These are phyloP conservation scores for Eumeta japonica DNA, from an alignment of 1,140 invertebrate species.

Conservation along the genomic window DNA sequence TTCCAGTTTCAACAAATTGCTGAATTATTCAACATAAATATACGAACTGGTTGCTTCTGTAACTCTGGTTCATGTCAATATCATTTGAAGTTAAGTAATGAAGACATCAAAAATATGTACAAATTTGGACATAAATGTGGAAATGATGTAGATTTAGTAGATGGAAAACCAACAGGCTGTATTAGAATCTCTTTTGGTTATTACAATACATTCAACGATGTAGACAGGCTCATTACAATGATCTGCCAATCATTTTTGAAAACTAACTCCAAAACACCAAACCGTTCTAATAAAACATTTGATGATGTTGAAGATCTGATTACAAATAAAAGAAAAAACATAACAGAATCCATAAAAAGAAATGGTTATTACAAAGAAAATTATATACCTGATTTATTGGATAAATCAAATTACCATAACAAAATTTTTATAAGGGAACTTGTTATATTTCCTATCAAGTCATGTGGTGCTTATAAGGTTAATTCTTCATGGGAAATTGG, in stretches of 20 bases:
- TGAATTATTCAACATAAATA: constrained; percentile 78
- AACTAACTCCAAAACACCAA: constrained; percentile 20
- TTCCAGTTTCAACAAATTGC: constrained; percentile 85
- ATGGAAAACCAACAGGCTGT: constrained; percentile 88
- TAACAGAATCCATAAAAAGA: neutral
- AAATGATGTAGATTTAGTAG: constrained; percentile 84
- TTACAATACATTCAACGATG: constrained; percentile 75
- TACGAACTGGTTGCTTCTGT: constrained; percentile 94
- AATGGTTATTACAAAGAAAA: neutral
- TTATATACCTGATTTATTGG: neutral
- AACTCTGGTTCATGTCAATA: constrained; percentile 93
- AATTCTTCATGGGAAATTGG: constrained; percentile 69
- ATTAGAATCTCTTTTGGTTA: constrained; percentile 93
- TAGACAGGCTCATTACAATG: constrained; percentile 71
- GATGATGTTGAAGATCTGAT: neutral
- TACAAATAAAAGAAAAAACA: neutral
- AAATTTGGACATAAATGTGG: constrained; percentile 90
- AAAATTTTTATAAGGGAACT: constrained; percentile 59
- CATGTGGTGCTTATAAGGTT: constrained; percentile 78
- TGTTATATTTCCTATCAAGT: constrained; percentile 92
- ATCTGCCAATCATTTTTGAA: constrained; percentile 69
- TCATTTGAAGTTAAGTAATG: constrained; percentile 69
- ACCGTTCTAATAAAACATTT: constrained; percentile 8
- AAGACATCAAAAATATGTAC: constrained; percentile 75
- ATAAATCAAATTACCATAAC: neutral